phyloP scores from a whole-genome alignment of 2,797 vertebrate species.

The Tenualosa ilisha region DNA sequence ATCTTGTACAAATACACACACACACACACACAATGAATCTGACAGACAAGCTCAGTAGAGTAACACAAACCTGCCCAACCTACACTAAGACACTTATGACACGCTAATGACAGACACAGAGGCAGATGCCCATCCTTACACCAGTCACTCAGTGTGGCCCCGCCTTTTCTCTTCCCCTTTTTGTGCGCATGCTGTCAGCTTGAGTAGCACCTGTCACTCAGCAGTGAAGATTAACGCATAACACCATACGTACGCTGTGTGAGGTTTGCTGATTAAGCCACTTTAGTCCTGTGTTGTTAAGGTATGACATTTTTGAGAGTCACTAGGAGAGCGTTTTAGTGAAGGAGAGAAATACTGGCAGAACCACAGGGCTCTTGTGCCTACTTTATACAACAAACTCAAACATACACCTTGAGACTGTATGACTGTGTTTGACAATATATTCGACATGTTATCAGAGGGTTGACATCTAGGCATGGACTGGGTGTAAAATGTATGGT shows the following conservation, averaged over 20 bases:
- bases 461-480: background rate
- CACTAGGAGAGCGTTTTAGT: background rate
- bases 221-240: background rate
- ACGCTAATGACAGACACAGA: background rate
- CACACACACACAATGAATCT: background rate
- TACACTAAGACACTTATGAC: background rate
- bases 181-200: background rate
- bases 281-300: background rate
- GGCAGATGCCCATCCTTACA: background rate
- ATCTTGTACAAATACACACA: background rate
- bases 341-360: background rate
- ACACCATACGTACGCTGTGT: background rate
- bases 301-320: background rate
- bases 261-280: background rate
- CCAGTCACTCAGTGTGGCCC: background rate
- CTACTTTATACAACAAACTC: background rate
- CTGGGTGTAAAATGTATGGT: background rate
- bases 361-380: background rate
- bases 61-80: background rate
- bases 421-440: background rate
- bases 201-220: background rate
- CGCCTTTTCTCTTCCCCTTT: background rate
- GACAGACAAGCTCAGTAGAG: background rate
- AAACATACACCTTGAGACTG: background rate
- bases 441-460: background rate